Base-by-base conservation (phyloP, 2,797 vertebrate genomes). In the Lindbergichthys nudifrons region DNA sequence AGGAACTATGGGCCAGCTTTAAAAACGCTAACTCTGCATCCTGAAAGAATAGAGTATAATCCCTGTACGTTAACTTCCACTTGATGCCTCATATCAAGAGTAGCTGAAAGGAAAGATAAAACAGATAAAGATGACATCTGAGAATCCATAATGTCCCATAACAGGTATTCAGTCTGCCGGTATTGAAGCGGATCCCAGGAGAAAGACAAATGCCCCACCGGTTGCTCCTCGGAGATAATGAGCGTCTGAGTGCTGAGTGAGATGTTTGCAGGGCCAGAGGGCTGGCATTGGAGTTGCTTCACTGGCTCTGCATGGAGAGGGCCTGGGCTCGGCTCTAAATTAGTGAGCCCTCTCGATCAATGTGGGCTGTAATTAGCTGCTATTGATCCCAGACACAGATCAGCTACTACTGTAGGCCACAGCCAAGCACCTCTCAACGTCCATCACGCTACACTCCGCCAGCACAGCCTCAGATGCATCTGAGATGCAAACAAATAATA, bases 351-450 rank as follows among this genome's bases (percentile, higher is more conserved):
- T 86, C 85, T 82, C 73, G 92, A 94, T 93, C 92, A 94, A 94
- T 95, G 91, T 87, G 84, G 82, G 84, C 83, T 92, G 89, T 95
- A 95, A 96, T 95, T 94, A 94, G 93, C 93, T 90, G 78, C 83
- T 94, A 95, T 95, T 93, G 95, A 95, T 95, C 85, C 68, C 58
- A 80, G 87, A 89, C 81, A 80, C 81, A 80, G 89, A 93, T 93
- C 90, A 91, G 93, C 93, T 89, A 88, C 93, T 93, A 91, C 87
- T 87, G 91, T 89, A 90, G 91, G 90, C 89, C 87, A 89, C 83
- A 89, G 90, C 87, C 89, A 89, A 92, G 88, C 90, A 87, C 90
- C 87, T 92, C 86, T 91, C 88, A 77, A 84, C 63, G 88, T 88
- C 87, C 88, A 91, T 93, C 92, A 91, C 86, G 82, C 84, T 64